These are phyloP conservation scores for Cryptotermes secundus DNA, from an alignment of 1,140 invertebrate genomes.

Conservation along the genomic window DNA sequence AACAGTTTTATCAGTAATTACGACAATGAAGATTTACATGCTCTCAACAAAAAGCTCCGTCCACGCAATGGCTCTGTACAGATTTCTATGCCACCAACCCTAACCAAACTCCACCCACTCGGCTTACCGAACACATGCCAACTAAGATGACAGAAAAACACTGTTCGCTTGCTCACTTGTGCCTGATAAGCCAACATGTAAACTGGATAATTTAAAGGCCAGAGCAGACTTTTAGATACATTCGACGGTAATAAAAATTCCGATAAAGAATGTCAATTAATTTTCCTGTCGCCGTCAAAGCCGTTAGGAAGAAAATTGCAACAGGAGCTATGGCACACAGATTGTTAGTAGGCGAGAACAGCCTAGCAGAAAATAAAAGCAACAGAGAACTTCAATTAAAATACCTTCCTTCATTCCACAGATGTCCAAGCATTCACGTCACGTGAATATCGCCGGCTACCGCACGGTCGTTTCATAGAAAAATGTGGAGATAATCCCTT, in stretches of 20 bases:
- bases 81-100: too few species aligned
- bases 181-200: background rate
- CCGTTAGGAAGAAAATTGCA: background rate
- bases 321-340: background rate
- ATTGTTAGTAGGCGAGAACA: background rate
- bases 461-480: background rate
- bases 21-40: too few species aligned
- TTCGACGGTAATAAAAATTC: conserved; percentile 18
- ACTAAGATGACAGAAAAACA: too few species aligned
- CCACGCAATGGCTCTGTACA: too few species aligned
- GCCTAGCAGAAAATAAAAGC: conserved; percentile 2
- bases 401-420: conserved; percentile 15
- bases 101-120: too few species aligned
- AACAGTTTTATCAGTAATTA: too few species aligned
- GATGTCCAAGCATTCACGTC: background rate
- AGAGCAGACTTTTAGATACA: background rate
- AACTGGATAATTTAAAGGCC: background rate
- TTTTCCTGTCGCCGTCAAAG: background rate
- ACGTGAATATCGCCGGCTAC: background rate
- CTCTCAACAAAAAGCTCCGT: too few species aligned
- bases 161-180: too few species aligned
- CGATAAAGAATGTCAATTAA: conserved; percentile 14
- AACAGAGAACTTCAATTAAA: conserved; percentile 13
- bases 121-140: too few species aligned
- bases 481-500: background rate